These are phyloP conservation scores for Leptinotarsa juncta DNA, from an alignment of 2,888 invertebrate species.

Conservation along the genomic window DNA sequence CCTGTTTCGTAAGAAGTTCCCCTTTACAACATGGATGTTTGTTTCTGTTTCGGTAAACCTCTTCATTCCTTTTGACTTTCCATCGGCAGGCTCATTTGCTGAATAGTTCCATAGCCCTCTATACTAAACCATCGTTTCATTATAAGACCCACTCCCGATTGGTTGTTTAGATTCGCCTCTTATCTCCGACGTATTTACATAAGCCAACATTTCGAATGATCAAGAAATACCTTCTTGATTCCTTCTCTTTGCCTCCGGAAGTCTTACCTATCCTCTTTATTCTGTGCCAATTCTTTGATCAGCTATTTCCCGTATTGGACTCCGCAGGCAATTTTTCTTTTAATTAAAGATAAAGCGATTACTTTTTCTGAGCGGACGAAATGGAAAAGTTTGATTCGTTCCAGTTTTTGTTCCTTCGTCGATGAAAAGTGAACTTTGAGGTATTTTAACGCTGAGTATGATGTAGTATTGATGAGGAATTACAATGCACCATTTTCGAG, in stretches of 20 bases:
- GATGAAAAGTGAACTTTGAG: neutral
- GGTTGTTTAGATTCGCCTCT: constrained; percentile 63
- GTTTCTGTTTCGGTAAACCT: constrained; percentile 65
- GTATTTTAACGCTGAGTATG: neutral
- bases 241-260: constrained; percentile 33
- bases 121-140: constrained; percentile 62
- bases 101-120: constrained; percentile 61
- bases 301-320: constrained; percentile 27
- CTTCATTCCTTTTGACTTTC: constrained; percentile 65
- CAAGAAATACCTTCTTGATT: constrained; percentile 45
- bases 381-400: constrained; percentile 6
- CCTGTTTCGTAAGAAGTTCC: constrained; percentile 50
- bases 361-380: constrained; percentile 16
- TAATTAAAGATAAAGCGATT: constrained; percentile 37
- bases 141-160: constrained; percentile 63
- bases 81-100: constrained; percentile 64
- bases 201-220: constrained; percentile 53
- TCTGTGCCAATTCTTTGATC: constrained; percentile 38
- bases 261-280: constrained; percentile 31
- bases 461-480: no score
- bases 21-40: constrained; percentile 64
- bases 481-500: no score
- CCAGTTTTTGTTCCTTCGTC: neutral
- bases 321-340: constrained; percentile 35
- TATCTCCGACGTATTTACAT: constrained; percentile 62